Base-by-base conservation (phyloP, 2,888 invertebrate genomes). In the Halictus ligatus region DNA sequence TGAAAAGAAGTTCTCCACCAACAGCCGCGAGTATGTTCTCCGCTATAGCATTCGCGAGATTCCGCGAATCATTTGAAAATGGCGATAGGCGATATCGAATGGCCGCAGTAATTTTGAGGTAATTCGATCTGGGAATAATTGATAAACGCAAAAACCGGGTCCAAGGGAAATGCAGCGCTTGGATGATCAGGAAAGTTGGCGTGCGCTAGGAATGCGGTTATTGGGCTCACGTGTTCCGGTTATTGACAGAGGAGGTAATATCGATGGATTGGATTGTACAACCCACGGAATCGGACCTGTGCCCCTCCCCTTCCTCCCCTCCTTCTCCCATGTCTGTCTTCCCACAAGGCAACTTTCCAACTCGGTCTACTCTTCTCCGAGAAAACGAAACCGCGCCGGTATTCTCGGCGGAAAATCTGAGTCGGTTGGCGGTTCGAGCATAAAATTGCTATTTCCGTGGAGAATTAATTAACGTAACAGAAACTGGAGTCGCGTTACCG, bases 391-490 rank as follows among this genome's bases (percentile, higher is more conserved):
- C 67, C 29, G 18, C 18, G 18, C 10, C 10, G 54, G 10, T 67
- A 8, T 35, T 35, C 29, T 35, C 67, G 18, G 4, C 8, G 67
- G 67, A 35, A 67, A 67, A 29, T 18, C 35, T 35, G 35, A 67
- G 67, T 67, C 35, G 15, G 25, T 13, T 64, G 13, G 35, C 0
- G 35, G 35, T 35, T 35, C n/a, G 25, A 25, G 29, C 46, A 12
- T 35, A 48, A 40, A 40, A 18, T 54, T 54, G 69, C 29, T 54
- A 69, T 50, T 35, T 29, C 64, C 48, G 15, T 77, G 50, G 50
- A 48, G 25, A 50, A 78, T 78, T 78, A 78, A 78, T 78, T 25
- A 40, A 40, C 77, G 77, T 67, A 48, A 48, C 48, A 64, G 67
- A 80, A 75, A 50, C 40, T 8, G 46, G 80, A 15, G 67, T 48